Evolutionary conservation across 35 echinoderm and acorn worm genomes (phyloP).

Genomic region (Apostichopus japonicus): DNA sequence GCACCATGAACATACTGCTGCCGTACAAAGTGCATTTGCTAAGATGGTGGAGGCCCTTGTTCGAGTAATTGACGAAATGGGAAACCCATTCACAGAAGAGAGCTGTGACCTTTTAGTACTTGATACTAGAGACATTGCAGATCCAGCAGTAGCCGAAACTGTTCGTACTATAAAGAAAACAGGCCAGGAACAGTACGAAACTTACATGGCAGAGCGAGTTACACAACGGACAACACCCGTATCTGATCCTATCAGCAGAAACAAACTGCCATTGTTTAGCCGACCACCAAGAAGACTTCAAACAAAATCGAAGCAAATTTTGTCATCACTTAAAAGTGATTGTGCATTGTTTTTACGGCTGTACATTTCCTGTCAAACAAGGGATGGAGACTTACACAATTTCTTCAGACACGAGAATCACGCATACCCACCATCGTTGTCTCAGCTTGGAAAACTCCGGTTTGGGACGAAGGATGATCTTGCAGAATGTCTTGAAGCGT

Average conservation of each 20-base stretch:
- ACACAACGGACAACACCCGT: slow-evolving; percentile 29
- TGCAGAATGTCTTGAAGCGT: slow-evolving; percentile 28
- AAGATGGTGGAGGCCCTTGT: slow-evolving; percentile 2
- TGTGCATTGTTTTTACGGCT: slow-evolving; percentile 54
- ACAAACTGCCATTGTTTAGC: slow-evolving; percentile 60
- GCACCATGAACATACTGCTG: not conserved
- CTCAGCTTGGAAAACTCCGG: slow-evolving; percentile 10
- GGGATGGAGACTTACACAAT: slow-evolving; percentile 58
- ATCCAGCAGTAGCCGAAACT: not conserved
- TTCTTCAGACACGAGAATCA: slow-evolving; percentile 69
- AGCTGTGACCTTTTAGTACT: slow-evolving; percentile 23
- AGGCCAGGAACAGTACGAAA: slow-evolving; percentile 38
- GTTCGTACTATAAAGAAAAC: not conserved
- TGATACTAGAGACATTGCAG: slow-evolving; percentile 6
- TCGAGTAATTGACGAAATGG: slow-evolving; percentile 1
- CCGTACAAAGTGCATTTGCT: not conserved
- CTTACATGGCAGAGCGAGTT: slow-evolving; percentile 56
- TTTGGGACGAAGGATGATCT: slow-evolving; percentile 23
- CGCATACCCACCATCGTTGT: slow-evolving; percentile 32
- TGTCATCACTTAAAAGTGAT: not conserved
- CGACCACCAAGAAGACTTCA: not conserved
- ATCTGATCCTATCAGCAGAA: slow-evolving; percentile 50
- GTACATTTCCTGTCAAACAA: slow-evolving; percentile 60
- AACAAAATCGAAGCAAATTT: slow-evolving; percentile 30
- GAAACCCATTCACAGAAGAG: slow-evolving; percentile 14